phyloP scores from a whole-genome alignment of 64 coral and sea anemone genomes.

The Platygyra sinensis region DNA sequence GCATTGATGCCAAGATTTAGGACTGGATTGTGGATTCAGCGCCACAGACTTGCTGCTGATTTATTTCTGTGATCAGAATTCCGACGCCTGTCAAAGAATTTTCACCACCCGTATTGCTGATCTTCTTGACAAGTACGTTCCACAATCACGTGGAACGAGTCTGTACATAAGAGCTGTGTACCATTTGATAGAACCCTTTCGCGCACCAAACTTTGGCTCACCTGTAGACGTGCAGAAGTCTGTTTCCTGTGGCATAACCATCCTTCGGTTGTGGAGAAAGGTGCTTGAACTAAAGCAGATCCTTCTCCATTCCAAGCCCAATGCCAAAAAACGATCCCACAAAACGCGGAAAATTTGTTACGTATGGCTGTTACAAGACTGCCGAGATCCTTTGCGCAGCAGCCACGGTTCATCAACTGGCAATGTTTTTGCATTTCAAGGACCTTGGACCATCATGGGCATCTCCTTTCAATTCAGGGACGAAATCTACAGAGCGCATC shows the following conservation, averaged over 20 bases:
- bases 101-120: conserved; percentile 41
- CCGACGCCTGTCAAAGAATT: conserved; percentile 47
- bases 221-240: conserved; percentile 30
- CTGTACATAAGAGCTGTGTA: conserved; percentile 41
- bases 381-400: conserved; percentile 28
- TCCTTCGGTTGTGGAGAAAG: conserved; percentile 25
- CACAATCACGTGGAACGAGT: conserved; percentile 57
- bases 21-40: conserved; percentile 61
- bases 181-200: conserved; percentile 3
- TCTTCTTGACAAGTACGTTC: conserved; percentile 52
- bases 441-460: conserved; percentile 47
- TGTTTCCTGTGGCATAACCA: conserved; percentile 33
- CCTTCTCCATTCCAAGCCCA: conserved; percentile 19
- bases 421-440: conserved; percentile 66
- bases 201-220: background rate
- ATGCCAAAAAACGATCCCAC: conserved; percentile 8
- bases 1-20: conserved; percentile 25
- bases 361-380: conserved; percentile 26
- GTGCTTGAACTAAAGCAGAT: conserved; percentile 11
- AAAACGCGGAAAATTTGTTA: conserved; percentile 20
- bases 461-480: conserved; percentile 59
- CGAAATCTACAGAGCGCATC: conserved; percentile 47
- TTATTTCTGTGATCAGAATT: conserved; percentile 63
- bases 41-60: conserved; percentile 34
- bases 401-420: conserved; percentile 44